Conservation (phyloP, 1,140 invertebrate genomes). For the Magallana gigas region DNA sequence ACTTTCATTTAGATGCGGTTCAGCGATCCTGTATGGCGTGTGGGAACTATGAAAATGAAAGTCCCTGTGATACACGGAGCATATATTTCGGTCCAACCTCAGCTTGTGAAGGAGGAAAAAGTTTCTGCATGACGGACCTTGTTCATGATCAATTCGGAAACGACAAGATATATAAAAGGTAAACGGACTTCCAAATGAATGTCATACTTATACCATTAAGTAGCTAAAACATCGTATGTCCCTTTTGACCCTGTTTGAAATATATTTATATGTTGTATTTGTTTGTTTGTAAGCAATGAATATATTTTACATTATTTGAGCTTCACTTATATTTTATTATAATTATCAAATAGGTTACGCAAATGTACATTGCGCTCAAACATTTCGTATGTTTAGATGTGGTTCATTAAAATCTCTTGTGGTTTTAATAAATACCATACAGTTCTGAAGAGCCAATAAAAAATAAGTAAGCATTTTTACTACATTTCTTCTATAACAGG, state of each 20-base stretch:
- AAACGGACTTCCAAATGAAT: not conserved
- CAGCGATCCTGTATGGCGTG: not conserved
- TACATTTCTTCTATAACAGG: not conserved
- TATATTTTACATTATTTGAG: too few relatives aligned
- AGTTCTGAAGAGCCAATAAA: too few relatives aligned
- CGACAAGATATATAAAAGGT: slow-evolving; percentile 1
- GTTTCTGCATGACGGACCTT: slow-evolving; percentile 14
- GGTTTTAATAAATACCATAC: too few relatives aligned
- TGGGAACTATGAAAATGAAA: not conserved
- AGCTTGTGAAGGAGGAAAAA: not conserved
- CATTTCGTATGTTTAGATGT: too few relatives aligned
- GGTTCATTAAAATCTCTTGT: too few relatives aligned
- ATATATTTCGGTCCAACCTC: not conserved
- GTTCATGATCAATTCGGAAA: not conserved
- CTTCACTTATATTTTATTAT: too few relatives aligned
- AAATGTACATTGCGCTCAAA: too few relatives aligned
- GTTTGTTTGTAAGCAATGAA: not conserved
- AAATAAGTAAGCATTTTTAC: too few relatives aligned
- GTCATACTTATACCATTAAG: too few relatives aligned
- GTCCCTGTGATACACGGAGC: not conserved
- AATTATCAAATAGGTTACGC: too few relatives aligned
- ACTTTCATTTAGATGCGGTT: not conserved
- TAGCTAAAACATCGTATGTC: not conserved
- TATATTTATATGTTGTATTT: not conserved
- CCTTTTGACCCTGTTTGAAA: not conserved